Conservation (phyloP, 2,113 vertebrate species). For the Echinops telfairi region DNA sequence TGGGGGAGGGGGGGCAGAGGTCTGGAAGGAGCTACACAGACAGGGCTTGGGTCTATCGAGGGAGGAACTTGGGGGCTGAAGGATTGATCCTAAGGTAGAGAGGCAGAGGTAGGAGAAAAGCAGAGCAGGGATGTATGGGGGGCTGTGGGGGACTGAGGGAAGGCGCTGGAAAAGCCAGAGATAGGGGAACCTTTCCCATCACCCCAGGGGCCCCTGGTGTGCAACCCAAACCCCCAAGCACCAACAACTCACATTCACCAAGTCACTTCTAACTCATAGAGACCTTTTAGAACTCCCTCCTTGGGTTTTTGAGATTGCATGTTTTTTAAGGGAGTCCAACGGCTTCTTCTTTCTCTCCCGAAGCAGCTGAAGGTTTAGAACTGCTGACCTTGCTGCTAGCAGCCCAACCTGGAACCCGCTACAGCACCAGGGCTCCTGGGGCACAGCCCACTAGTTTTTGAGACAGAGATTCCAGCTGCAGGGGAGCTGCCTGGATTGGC, state of each 20-base stretch:
- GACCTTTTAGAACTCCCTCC: too few species aligned
- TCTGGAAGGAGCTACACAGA: neutral
- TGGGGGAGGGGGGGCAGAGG: neutral
- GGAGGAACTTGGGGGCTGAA: neutral
- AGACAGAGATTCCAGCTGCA: slow-evolving; percentile 10
- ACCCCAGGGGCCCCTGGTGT: neutral
- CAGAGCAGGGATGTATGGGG: neutral
- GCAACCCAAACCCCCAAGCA: neutral
- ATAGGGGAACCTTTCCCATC: neutral
- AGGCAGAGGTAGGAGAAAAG: neutral
- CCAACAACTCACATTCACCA: too few species aligned
- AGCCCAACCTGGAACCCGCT: too few species aligned
- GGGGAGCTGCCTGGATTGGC: neutral
- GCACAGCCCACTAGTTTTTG: neutral
- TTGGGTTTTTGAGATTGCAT: too few species aligned
- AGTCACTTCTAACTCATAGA: too few species aligned
- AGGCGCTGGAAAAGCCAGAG: neutral
- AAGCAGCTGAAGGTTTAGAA: too few species aligned
- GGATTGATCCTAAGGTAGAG: neutral
- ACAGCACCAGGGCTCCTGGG: too few species aligned
- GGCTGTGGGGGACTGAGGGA: neutral
- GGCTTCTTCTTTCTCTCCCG: too few species aligned
- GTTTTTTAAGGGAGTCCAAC: too few species aligned
- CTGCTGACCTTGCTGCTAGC: too few species aligned
- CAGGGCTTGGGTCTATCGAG: neutral